These are phyloP conservation scores for Hippopotamyrus pictus DNA, from an alignment of 2,797 vertebrate genomes.

Conservation along the genomic window DNA sequence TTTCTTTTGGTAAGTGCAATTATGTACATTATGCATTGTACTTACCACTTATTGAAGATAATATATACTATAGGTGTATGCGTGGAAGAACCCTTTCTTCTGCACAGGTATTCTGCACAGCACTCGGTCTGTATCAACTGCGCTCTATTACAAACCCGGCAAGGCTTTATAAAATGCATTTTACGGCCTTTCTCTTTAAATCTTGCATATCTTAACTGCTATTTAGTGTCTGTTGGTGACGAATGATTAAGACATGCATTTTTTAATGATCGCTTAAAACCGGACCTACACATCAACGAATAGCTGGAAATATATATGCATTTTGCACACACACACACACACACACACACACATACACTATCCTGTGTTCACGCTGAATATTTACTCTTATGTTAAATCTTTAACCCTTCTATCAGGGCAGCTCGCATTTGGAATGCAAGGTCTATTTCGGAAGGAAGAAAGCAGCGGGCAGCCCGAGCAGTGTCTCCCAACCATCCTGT, in stretches of 20 bases:
- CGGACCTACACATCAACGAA: constrained; percentile 25
- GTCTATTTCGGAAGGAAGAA: constrained; percentile 58
- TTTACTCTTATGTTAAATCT: constrained; percentile 37
- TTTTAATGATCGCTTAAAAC: constrained; percentile 23
- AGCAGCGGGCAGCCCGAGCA: constrained; percentile 71
- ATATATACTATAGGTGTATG: not conserved
- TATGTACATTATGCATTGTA: constrained; percentile 5
- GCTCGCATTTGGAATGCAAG: constrained; percentile 55
- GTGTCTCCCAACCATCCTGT: constrained; percentile 90
- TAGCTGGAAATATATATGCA: constrained; percentile 10
- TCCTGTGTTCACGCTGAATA: constrained; percentile 17
- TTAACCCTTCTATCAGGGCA: constrained; percentile 49
- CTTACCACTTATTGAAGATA: constrained; percentile 1
- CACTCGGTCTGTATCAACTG: constrained; percentile 4
- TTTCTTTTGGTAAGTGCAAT: constrained; percentile 55
- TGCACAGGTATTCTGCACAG: constrained; percentile 3
- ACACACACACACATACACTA: constrained; percentile 3
- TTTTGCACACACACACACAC: not conserved
- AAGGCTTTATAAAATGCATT: constrained; percentile 5
- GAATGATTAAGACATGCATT: constrained; percentile 4
- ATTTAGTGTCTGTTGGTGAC: constrained; percentile 7
- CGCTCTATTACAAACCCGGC: not conserved
- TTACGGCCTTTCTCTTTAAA: not conserved
- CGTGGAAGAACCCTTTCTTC: not conserved
- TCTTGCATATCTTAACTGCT: constrained; percentile 18